Base-by-base conservation (phyloP, 2,113 vertebrate species). In the Micromys minutus region DNA sequence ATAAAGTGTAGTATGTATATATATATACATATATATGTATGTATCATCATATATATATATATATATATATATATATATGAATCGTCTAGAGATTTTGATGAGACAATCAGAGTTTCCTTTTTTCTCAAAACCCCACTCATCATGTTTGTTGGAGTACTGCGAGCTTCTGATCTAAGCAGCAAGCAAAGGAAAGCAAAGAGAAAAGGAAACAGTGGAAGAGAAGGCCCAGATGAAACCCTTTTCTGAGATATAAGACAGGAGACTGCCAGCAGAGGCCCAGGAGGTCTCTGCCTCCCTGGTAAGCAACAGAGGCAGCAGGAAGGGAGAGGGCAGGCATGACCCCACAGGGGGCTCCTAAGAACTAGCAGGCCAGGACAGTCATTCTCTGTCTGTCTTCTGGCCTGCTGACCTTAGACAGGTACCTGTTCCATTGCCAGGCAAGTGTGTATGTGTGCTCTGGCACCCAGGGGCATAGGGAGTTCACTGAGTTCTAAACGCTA, bases 401-500 rank as follows among this genome's bases (percentile, higher is more conserved):
- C 39, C 10, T 72, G 55, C 71, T 52, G 45, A 3, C 67, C 63
- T 39, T 50, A 36, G n/a, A 55, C 7, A 4, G 19, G 26, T 36
- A 76, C 69, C 19, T 77, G 52, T 24, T 52, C 83, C 52, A 80
- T 39, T 36, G 26, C 89, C 75, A 16, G 9, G 45, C 76, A 34
- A 36, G n/a, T n/a, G 50, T 39, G 45, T 89, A 11, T 24, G 13
- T 34, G 21, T 61, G 36, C 74, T 93, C 79, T 83, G 83, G 16
- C 24, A 47, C 45, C 47, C 39, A 63, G 67, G 3, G 36, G 72
- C 10, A 29, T 24, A 12, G 59, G 67, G 87, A 65, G 12, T 71
- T 80, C 57, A 76, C 42, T 26, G 90, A 7, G 86, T n/a, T 91
- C 55, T 69, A 75, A 75, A 80, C 87, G 63, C 88, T 11, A 71